Evolutionary conservation across 2,113 vertebrate genomes (phyloP).

Genomic region (Colossoma macropomum): DNA sequence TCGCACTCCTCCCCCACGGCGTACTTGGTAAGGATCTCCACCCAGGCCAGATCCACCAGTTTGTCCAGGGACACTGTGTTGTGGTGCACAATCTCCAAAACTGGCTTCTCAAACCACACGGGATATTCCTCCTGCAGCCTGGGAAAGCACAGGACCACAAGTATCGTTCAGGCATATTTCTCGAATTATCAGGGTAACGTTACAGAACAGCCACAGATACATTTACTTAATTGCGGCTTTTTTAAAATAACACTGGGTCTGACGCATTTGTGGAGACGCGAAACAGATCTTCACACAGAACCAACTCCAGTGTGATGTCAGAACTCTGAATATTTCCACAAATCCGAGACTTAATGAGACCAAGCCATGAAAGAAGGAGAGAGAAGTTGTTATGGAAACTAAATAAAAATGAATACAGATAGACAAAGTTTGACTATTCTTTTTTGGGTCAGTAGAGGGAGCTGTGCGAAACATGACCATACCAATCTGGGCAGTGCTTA

Average conservation of each 20-base stretch:
- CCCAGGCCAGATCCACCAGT: constrained; percentile 91
- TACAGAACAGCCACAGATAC: background rate
- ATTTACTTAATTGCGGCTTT: too few species aligned
- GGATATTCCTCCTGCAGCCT: constrained; percentile 97
- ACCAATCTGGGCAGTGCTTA: background rate
- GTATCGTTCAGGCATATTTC: background rate
- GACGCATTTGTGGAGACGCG: background rate
- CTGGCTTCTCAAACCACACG: constrained; percentile 94
- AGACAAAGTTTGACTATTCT: background rate
- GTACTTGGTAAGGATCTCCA: constrained; percentile 98
- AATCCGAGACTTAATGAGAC: background rate
- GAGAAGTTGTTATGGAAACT: background rate
- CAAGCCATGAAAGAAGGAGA: background rate
- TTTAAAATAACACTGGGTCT: too few species aligned
- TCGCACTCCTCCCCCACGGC: constrained; percentile 95
- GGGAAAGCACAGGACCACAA: constrained; percentile 17
- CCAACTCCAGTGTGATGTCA: background rate
- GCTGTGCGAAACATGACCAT: background rate
- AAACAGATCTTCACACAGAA: background rate
- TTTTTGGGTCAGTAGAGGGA: constrained; percentile 38
- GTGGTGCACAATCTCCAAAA: constrained; percentile 96
- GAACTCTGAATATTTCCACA: background rate
- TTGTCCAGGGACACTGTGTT: constrained; percentile 98
- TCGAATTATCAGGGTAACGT: background rate
- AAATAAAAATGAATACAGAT: background rate